A percentile compares a stretch with the other conserved stretches of the same genome.
Conservation (phyloP, 2,888 invertebrate species). For the Drosophila suboccidentalis region DNA sequence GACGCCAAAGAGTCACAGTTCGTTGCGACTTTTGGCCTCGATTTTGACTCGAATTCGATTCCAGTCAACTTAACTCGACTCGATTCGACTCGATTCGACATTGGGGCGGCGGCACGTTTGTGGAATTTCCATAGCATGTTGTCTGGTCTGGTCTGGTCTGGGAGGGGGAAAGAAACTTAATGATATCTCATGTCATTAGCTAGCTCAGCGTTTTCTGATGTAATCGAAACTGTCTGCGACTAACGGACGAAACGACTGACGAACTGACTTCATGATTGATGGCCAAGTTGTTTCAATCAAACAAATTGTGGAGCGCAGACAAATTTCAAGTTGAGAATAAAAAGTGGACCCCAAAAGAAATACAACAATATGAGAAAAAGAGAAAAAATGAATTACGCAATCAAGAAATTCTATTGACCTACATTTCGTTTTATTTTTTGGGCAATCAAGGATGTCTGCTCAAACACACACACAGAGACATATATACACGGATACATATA, state of each 20-base stretch:
- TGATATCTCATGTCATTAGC: constrained; percentile 63
- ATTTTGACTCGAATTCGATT: constrained; percentile 8
- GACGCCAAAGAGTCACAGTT: constrained; percentile 4
- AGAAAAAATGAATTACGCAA: constrained; percentile 57
- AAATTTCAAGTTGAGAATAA: constrained; percentile 1
- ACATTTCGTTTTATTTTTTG: constrained; percentile 61
- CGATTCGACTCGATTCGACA: background rate
- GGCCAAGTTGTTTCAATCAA: constrained; percentile 9
- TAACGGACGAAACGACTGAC: background rate
- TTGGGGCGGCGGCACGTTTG: constrained; percentile 39
- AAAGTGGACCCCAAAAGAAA: constrained; percentile 20
- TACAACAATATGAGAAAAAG: constrained; percentile 22
- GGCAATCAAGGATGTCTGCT: constrained; percentile 68
- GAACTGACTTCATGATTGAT: constrained; percentile 14
- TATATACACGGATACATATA: background rate
- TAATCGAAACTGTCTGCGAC: constrained; percentile 55
- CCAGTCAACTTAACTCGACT: background rate
- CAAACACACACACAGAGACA: constrained; percentile 23
- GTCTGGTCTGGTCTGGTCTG: constrained; percentile 27
- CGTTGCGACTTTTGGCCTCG: constrained; percentile 19
- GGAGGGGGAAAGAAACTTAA: constrained; percentile 27
- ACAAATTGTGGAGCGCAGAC: constrained; percentile 3
- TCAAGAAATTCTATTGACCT: constrained; percentile 71
- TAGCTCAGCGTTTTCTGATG: constrained; percentile 49
- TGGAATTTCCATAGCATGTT: constrained; percentile 46